Base-by-base conservation (phyloP, 2,888 invertebrate species). In the Megamerina dolium region DNA sequence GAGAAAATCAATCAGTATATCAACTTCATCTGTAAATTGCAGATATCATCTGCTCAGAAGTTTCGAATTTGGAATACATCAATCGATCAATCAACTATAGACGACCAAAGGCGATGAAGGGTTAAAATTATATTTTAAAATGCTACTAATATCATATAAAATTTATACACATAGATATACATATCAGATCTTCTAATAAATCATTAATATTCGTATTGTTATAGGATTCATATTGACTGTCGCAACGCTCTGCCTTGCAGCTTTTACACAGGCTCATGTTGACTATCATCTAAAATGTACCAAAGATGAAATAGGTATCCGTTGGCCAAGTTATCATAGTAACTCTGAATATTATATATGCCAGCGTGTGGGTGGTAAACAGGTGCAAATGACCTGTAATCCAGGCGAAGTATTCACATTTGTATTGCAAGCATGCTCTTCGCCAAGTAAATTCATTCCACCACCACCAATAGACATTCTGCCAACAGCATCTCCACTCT, bases 271-370 rank as follows among this genome's bases (percentile, higher is more conserved):
- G 50, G 59, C 61, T 10, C 53, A 55, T 33, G n/a, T 50, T 13
- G 55, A 57, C 39, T 63, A 61, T 42, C 44, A 37, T 16, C 51
- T 68, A 49, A 53, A 57, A 52, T 70, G 70, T 48, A 52, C 53
- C 16, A 49, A 53, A 3, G 54, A 61, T 1, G 68, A 70, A 50
- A 42, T 64, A 9, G 61, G 61, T 46, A 59, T 68, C 19, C 58
- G 70, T 42, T 71, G 69, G 69, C 70, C 71, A 3, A 63, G 61
- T 50, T 70, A 68, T 37, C 53, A 59, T 30, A 60, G 69, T 50
- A 60, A 54, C 41, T 57, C 63, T 9, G 57, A 57, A 45, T 71
- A 64, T 48, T 64, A 53, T 43, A 55, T 62, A 18, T 71, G 70
- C 41, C 50, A 54, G 31, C 48, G 52, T 2, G 35, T 61, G 30